Evolutionary conservation across 2,888 invertebrate genomes (phyloP).

Genomic region (Morinoia aosen): DNA sequence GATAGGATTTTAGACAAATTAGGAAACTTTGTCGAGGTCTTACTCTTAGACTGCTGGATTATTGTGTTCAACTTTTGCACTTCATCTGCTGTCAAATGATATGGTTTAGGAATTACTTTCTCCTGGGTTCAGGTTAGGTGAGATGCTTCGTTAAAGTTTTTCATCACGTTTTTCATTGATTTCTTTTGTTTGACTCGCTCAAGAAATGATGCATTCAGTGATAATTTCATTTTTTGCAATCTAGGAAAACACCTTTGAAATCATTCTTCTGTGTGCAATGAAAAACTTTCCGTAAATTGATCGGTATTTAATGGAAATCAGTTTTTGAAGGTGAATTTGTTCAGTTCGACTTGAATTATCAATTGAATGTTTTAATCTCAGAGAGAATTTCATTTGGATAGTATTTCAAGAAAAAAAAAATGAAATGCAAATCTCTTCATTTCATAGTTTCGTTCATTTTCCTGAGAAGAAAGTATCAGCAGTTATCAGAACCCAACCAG

Average conservation of each 20-base stretch:
- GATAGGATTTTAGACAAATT: background rate
- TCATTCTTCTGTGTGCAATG: background rate
- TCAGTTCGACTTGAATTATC: too few species aligned
- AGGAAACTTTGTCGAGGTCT: background rate
- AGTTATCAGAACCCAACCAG: too few species aligned
- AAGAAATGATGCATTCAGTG: too few species aligned
- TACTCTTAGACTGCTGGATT: background rate
- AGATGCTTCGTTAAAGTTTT: background rate
- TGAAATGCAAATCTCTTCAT: background rate
- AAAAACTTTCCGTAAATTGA: background rate
- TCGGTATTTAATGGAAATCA: background rate
- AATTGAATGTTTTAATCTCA: background rate
- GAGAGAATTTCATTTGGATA: background rate
- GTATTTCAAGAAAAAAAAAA: background rate
- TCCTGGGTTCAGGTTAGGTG: background rate
- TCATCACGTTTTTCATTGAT: background rate
- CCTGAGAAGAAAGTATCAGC: too few species aligned
- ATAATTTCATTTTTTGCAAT: too few species aligned
- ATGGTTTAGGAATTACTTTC: background rate
- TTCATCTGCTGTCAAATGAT: background rate
- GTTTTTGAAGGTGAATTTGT: background rate
- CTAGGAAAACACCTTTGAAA: background rate
- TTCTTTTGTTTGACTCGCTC: background rate
- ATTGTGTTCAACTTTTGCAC: background rate
- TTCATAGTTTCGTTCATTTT: background rate